A percentile compares a stretch with the other conserved stretches of the same genome.
Conservation (phyloP, 2,797 vertebrate species). For the Todus mexicanus region DNA sequence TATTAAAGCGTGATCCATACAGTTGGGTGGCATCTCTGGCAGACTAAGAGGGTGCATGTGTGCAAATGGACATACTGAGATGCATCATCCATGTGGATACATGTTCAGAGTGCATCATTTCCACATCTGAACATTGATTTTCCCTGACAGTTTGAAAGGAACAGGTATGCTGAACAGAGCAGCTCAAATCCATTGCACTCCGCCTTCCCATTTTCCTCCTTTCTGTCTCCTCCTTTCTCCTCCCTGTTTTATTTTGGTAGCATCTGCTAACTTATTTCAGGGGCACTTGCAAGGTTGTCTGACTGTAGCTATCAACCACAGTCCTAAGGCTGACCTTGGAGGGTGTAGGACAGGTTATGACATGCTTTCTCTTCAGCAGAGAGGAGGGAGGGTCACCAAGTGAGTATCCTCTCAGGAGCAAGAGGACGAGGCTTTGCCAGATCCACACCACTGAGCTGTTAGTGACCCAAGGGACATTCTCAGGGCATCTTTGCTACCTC, state of each 20-base stretch:
- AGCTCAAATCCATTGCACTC: constrained; percentile 14
- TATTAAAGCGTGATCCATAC: constrained; percentile 49
- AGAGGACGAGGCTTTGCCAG: background rate
- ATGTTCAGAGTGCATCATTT: background rate
- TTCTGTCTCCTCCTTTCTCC: background rate
- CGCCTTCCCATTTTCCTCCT: background rate
- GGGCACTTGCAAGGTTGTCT: background rate
- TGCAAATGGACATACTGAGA: background rate
- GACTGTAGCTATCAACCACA: background rate
- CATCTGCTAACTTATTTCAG: background rate
- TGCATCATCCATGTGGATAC: background rate
- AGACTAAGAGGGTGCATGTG: background rate
- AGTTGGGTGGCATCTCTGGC: constrained; percentile 33
- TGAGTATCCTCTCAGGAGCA: background rate
- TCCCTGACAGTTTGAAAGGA: constrained; percentile 20
- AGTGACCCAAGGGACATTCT: fast-evolving
- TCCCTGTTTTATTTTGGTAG: background rate
- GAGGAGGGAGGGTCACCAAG: background rate
- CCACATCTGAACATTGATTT: constrained; percentile 29
- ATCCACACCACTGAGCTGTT: fast-evolving
- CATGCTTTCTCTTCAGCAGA: background rate
- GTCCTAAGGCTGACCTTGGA: background rate
- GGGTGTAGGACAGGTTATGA: background rate
- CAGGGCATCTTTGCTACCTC: background rate
- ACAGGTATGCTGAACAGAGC: background rate